phyloP scores from a whole-genome alignment of 1,140 invertebrate species.

The Lasioglossum baleicum region DNA sequence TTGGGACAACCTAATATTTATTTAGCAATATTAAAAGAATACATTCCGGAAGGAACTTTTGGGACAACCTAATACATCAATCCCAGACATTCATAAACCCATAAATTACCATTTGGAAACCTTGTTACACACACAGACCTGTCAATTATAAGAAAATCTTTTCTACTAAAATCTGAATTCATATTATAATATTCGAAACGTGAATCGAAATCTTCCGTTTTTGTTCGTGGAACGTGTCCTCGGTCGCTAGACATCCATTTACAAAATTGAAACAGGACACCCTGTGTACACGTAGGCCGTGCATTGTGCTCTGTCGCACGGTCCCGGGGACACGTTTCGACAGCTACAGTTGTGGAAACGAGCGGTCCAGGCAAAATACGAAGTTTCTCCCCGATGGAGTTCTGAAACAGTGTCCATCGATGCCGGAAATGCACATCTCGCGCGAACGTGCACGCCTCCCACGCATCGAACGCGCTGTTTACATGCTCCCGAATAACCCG shows the following conservation, averaged over 20 bases:
- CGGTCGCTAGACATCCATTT: slow-evolving; percentile 1
- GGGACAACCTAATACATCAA: too few relatives aligned
- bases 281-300: background rate
- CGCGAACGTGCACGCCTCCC: background rate
- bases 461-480: background rate
- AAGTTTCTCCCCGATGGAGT: slow-evolving; percentile 27
- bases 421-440: slow-evolving; percentile 2
- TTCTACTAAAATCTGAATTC: too few relatives aligned
- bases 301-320: background rate
- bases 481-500: background rate
- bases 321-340: slow-evolving; percentile 10
- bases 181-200: too few relatives aligned
- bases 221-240: background rate
- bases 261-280: slow-evolving; percentile 15
- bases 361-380: slow-evolving; percentile 16
- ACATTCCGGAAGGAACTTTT: too few relatives aligned
- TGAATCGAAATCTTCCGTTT: background rate
- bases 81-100: too few relatives aligned
- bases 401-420: slow-evolving; percentile 20
- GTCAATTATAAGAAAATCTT: too few relatives aligned
- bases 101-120: too few relatives aligned
- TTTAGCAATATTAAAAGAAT: too few relatives aligned
- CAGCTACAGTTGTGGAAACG: slow-evolving; percentile 14
- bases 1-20: too few relatives aligned
- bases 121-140: too few relatives aligned